Evolutionary conservation across 2,797 vertebrate genomes (phyloP).

Genomic region (Phylloscopus collybita): DNA sequence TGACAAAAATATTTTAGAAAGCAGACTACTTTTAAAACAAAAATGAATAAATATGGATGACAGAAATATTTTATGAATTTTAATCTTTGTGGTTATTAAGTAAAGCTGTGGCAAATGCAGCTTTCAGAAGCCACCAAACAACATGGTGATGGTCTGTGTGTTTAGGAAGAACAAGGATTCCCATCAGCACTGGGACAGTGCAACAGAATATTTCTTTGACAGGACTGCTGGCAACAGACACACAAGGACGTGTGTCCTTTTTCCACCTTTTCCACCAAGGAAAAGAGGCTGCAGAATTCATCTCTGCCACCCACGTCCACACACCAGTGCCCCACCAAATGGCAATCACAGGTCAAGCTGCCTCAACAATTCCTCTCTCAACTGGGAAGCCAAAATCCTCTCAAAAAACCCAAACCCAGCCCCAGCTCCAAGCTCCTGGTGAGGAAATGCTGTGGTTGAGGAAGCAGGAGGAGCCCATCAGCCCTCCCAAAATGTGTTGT

Average conservation of each 20-base stretch:
- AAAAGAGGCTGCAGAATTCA: neutral
- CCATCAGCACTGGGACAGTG: neutral
- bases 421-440: neutral
- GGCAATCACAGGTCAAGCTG: rapidly evolving
- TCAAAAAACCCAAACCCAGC: neutral
- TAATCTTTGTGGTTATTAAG: neutral
- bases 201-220: neutral
- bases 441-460: neutral
- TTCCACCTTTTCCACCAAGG: neutral
- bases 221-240: neutral
- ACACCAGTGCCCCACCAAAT: neutral
- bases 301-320: rapidly evolving
- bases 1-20: neutral
- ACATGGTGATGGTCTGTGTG: rapidly evolving
- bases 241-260: neutral
- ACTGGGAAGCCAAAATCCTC: neutral
- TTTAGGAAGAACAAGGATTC: neutral
- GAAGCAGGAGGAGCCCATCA: neutral
- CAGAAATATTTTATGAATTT: neutral
- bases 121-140: neutral
- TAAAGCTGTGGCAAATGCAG: neutral
- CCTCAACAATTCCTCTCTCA: neutral
- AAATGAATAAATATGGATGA: neutral
- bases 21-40: neutral
- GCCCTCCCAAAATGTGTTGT: no score